phyloP scores from a whole-genome alignment of 2,888 invertebrate species.

The Autographa pulchrina region DNA sequence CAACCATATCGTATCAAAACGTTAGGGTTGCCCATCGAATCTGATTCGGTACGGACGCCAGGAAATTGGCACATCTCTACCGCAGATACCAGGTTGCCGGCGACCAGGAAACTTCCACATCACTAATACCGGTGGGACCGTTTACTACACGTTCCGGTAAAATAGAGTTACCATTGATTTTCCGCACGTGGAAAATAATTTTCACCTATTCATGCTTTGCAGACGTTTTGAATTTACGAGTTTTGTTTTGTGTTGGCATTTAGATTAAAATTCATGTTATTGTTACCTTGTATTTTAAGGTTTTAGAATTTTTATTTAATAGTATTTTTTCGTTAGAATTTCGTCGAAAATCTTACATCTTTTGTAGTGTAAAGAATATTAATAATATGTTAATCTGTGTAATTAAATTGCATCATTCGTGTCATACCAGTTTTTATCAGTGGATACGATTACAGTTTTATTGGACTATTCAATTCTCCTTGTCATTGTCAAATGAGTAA shows the following conservation, averaged over 20 bases:
- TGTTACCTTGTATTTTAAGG: neutral
- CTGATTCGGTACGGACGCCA: conserved; percentile 13
- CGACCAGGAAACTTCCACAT: conserved; percentile 25
- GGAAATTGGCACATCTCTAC: conserved; percentile 46
- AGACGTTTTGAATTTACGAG: conserved; percentile 12
- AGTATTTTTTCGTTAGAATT: too few relatives aligned
- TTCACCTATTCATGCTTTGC: conserved; percentile 12
- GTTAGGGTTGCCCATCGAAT: conserved; percentile 27
- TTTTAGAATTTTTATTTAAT: too few relatives aligned
- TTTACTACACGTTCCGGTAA: conserved; percentile 26
- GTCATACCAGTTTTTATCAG: neutral
- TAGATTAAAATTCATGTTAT: neutral
- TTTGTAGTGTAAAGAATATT: too few relatives aligned
- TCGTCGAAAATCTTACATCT: too few relatives aligned
- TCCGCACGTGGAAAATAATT: conserved; percentile 8
- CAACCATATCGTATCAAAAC: conserved; percentile 19
- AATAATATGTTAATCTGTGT: neutral
- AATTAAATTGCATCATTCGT: neutral
- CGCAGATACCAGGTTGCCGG: conserved; percentile 40
- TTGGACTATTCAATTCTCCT: neutral
- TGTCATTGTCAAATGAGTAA: neutral
- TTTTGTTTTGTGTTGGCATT: neutral
- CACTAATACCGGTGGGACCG: conserved; percentile 26
- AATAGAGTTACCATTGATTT: conserved; percentile 29
- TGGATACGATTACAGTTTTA: neutral